phyloP scores from a whole-genome alignment of 1,140 invertebrate genomes.

The Anthonomus grandis region DNA sequence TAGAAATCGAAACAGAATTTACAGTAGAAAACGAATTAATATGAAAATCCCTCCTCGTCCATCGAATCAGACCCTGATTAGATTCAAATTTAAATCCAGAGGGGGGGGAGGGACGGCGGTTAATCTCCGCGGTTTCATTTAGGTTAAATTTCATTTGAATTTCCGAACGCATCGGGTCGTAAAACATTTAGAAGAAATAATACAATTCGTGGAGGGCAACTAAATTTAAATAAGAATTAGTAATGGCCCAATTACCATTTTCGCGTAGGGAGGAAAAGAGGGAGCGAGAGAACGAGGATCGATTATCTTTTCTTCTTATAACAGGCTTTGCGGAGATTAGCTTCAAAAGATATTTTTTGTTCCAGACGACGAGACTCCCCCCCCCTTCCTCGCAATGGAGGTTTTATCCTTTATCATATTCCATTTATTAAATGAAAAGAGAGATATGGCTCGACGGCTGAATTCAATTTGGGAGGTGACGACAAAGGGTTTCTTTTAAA shows the following conservation, averaged over 20 bases:
- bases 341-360: constrained; percentile 9
- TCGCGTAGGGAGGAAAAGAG: not conserved
- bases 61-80: constrained; percentile 11
- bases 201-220: constrained; percentile 21
- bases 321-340: constrained; percentile 10
- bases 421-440: no score
- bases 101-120: no score
- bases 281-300: constrained; percentile 7
- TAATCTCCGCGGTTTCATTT: constrained; percentile 21
- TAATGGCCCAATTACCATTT: constrained; percentile 20
- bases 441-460: no score
- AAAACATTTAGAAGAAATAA: constrained; percentile 25
- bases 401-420: no score
- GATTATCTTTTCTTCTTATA: constrained; percentile 16
- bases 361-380: no score
- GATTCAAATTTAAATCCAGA: constrained; percentile 24
- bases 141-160: constrained; percentile 21
- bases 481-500: no score
- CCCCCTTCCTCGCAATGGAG: no score
- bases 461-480: no score
- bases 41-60: not conserved
- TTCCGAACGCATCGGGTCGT: constrained; percentile 17
- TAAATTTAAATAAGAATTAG: constrained; percentile 28
- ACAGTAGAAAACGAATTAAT: constrained; percentile 8
- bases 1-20: no score